Evolutionary conservation across 2,797 vertebrate species (phyloP).

Genomic region (Anomalospiza imberbis): DNA sequence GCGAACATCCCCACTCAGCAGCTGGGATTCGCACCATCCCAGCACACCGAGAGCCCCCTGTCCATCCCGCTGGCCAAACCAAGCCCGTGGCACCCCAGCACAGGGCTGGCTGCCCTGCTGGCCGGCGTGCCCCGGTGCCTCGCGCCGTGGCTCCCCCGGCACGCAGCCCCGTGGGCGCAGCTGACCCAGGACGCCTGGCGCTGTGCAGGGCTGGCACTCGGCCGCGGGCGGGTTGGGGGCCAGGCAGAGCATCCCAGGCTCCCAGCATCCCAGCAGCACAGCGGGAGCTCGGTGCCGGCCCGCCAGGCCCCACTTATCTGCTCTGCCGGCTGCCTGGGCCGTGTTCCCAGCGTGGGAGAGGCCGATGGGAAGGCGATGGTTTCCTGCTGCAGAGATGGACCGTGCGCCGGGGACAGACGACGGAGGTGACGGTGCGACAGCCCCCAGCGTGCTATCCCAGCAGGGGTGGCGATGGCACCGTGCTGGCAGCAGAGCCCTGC

Average conservation of each 20-base stretch:
- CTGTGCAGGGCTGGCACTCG: fast-evolving
- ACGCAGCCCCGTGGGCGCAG: fast-evolving
- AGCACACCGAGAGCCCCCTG: fast-evolving
- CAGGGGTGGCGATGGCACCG: fast-evolving
- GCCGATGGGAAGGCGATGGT: fast-evolving
- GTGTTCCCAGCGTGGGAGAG: not conserved
- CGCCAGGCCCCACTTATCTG: not conserved
- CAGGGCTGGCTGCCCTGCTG: not conserved
- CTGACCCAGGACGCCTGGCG: not conserved
- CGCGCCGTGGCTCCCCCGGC: fast-evolving
- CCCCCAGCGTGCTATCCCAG: not conserved
- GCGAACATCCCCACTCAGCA: not conserved
- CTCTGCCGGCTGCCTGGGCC: not conserved
- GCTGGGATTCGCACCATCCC: not conserved
- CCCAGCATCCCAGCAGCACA: not conserved
- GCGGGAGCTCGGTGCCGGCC: fast-evolving
- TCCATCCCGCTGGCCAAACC: fast-evolving
- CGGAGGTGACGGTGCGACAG: not conserved
- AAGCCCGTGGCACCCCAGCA: fast-evolving
- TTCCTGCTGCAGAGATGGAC: not conserved
- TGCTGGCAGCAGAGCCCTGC: not conserved
- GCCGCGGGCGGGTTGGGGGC: fast-evolving
- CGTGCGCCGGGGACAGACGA: not conserved
- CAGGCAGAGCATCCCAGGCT: not conserved
- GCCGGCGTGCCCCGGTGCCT: fast-evolving